A percentile compares a stretch with the other conserved stretches of the same genome.
Conservation (phyloP, 1,140 invertebrate genomes). For the Trypoxylus dichotomus region DNA sequence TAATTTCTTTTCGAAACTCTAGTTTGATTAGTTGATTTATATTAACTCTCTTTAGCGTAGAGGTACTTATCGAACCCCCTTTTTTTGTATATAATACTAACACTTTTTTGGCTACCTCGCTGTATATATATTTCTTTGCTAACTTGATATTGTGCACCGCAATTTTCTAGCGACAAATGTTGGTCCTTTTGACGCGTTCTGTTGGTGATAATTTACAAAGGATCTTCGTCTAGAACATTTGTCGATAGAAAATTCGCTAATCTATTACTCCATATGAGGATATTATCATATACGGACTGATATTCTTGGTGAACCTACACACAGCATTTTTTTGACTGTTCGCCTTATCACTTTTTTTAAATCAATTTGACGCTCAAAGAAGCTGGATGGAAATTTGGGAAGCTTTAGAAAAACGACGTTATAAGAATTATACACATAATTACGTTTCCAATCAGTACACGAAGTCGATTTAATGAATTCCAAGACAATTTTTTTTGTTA, state of each 20-base stretch:
- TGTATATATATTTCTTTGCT: slow-evolving; percentile 27
- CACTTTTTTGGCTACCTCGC: slow-evolving; percentile 23
- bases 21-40: not conserved
- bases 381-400: too few relatives aligned
- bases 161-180: not conserved
- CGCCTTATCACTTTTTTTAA: not conserved
- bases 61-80: not conserved
- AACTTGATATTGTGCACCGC: slow-evolving; percentile 11
- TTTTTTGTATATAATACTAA: slow-evolving; percentile 18
- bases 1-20: not conserved
- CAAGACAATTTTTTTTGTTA: too few relatives aligned
- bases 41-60: not conserved
- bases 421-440: too few relatives aligned
- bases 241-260: slow-evolving; percentile 6
- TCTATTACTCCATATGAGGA: not conserved
- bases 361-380: too few relatives aligned
- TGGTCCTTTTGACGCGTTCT: not conserved
- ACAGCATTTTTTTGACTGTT: not conserved
- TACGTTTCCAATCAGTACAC: too few relatives aligned
- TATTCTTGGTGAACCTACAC: not conserved
- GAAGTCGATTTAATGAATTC: too few relatives aligned
- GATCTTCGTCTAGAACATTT: not conserved
- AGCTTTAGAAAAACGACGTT: too few relatives aligned
- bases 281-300: not conserved
- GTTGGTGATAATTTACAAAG: not conserved